Evolutionary conservation across 2,797 vertebrate genomes (phyloP), one percentile per base, ranked within the genome.

Genomic region (Tympanoctomys barrerae): DNA sequence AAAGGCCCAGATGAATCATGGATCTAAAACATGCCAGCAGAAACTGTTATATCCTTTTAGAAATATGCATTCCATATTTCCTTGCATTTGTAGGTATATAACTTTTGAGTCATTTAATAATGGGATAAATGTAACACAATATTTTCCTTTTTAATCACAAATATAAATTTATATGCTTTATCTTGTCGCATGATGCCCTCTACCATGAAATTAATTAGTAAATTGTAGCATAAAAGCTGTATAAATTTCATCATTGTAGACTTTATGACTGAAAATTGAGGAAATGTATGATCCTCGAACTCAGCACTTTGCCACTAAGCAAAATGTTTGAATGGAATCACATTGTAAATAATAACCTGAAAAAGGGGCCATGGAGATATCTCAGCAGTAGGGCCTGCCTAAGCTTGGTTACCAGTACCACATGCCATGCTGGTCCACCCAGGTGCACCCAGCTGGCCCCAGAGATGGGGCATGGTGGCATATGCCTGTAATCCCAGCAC

Each of bases 191-290:
- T 46, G 8, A 4, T 87, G 16, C 31, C 70, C 19, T 54, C 36
- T 77, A 75, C 64, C 2, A 9, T 64, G 16, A 90, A 82, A 84
- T 87, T 79, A 87, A 92, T 80, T 66, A 87, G 66, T 52, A 93
- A 54, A 87, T 77, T 92, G 1, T 79, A n/a, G 6, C 46, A 10
- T 77, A n/a, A 77, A 19, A 80, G 7, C 16, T 6, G 24, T 46
- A 18, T 13, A 75, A 2, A 24, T 79, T 70, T 18, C 19, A 57
- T 21, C 36, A 59, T 49, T 79, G 19, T n/a, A 78, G 28, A 54
- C 62, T 91, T 88, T 93, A n/a, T 39, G 81, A 39, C 12, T 66
- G 19, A 54, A 90, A 91, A 64, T 78, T 14, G 42, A 61, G 62
- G 46, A 26, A 6, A n/a, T 52, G 3, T 11, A 68, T 71, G 89